These are phyloP conservation scores for Excalfactoria chinensis DNA, from an alignment of 2,113 vertebrate genomes.

Conservation along the genomic window DNA sequence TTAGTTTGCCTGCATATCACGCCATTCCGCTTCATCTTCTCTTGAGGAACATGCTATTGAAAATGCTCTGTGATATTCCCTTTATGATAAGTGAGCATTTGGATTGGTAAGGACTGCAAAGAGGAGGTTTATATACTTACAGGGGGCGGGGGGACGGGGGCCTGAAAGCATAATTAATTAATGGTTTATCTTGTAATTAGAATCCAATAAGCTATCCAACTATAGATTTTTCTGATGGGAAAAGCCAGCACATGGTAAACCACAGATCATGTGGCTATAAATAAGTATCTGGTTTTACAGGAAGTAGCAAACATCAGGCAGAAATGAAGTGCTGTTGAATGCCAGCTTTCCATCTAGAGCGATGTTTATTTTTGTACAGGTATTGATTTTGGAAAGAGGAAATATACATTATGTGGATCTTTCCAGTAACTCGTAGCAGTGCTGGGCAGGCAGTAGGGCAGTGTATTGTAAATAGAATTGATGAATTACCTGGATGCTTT, in stretches of 20 bases:
- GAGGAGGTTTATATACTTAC: neutral
- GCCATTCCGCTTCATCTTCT: neutral
- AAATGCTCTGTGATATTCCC: neutral
- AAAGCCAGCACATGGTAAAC: neutral
- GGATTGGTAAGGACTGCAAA: neutral
- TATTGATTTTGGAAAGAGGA: neutral
- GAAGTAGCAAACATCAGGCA: neutral
- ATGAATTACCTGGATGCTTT: neutral
- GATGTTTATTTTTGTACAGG: neutral
- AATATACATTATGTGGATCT: neutral
- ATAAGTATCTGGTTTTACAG: neutral
- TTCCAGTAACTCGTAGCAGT: neutral
- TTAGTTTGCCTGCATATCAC: accelerated
- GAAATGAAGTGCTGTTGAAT: neutral
- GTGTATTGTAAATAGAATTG: neutral
- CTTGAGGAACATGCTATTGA: neutral
- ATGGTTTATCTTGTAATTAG: neutral
- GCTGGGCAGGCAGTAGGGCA: neutral
- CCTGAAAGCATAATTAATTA: neutral
- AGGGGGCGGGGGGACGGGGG: too few species aligned
- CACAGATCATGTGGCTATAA: neutral
- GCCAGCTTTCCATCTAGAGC: neutral
- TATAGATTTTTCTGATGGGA: neutral
- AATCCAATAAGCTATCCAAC: neutral
- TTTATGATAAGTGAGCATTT: neutral